Conservation (phyloP, 2,113 vertebrate genomes). For the Syngnathoides biaculeatus region DNA sequence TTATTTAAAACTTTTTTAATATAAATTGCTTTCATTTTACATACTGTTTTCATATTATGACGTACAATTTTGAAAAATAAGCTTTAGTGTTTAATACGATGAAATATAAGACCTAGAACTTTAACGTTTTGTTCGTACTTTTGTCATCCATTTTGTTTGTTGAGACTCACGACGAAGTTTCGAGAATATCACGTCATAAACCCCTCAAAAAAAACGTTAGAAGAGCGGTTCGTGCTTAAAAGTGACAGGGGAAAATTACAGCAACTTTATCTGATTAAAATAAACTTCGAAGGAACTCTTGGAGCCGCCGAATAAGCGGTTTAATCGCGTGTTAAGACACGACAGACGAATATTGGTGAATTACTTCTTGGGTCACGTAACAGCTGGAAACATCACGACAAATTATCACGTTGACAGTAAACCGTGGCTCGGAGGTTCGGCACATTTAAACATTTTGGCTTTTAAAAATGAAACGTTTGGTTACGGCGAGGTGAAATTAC, state of each 20-base stretch:
- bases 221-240: neutral
- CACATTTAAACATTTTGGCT: neutral
- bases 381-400: slow-evolving; percentile 11
- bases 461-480: neutral
- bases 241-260: neutral
- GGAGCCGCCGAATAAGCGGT: neutral
- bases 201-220: neutral
- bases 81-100: too few relatives aligned
- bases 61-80: too few relatives aligned
- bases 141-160: too few relatives aligned
- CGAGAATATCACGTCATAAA: neutral
- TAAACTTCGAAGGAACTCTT: neutral
- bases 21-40: too few relatives aligned
- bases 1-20: too few relatives aligned
- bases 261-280: neutral
- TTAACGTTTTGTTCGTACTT: too few relatives aligned
- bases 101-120: too few relatives aligned
- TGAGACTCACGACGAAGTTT: neutral
- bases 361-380: slow-evolving; percentile 1
- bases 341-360: neutral
- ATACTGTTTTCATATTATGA: too few relatives aligned
- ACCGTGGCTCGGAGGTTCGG: neutral
- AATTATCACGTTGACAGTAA: slow-evolving; percentile 14
- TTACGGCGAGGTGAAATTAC: neutral
- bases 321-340: neutral